phyloP scores from a whole-genome alignment of 1,140 invertebrate genomes.

The Aphis gossypii region DNA sequence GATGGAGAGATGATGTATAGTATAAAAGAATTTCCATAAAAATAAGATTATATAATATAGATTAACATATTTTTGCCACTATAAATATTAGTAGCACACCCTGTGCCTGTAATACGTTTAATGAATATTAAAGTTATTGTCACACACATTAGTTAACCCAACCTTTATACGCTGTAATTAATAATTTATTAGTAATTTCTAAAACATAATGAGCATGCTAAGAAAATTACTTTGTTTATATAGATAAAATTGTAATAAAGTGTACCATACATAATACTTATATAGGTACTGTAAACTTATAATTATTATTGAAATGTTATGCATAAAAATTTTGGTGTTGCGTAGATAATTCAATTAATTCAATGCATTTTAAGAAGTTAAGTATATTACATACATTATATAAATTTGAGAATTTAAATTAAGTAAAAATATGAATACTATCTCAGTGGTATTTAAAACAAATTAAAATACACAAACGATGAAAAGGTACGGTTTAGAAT shows the following conservation, averaged over 20 bases:
- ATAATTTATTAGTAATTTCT: background rate
- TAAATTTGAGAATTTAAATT: background rate
- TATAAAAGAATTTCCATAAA: background rate
- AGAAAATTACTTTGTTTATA: background rate
- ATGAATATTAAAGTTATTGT: background rate
- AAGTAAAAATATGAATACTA: background rate
- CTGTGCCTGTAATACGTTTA: background rate
- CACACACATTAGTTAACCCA: background rate
- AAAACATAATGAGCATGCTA: background rate
- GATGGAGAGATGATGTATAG: background rate
- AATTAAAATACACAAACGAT: background rate
- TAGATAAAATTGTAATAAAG: background rate
- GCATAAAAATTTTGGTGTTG: background rate
- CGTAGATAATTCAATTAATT: background rate
- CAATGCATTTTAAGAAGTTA: background rate
- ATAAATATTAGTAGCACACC: background rate
- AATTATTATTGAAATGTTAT: conserved; percentile 14
- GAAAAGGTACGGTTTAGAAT: background rate
- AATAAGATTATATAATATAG: background rate
- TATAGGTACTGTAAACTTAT: background rate
- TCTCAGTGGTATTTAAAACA: background rate
- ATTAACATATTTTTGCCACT: background rate
- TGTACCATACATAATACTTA: background rate
- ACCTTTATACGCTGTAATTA: background rate
- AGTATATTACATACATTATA: background rate